These are phyloP conservation scores for Pseudanteris insignis DNA, from an alignment of 2,888 invertebrate species.

Conservation along the genomic window DNA sequence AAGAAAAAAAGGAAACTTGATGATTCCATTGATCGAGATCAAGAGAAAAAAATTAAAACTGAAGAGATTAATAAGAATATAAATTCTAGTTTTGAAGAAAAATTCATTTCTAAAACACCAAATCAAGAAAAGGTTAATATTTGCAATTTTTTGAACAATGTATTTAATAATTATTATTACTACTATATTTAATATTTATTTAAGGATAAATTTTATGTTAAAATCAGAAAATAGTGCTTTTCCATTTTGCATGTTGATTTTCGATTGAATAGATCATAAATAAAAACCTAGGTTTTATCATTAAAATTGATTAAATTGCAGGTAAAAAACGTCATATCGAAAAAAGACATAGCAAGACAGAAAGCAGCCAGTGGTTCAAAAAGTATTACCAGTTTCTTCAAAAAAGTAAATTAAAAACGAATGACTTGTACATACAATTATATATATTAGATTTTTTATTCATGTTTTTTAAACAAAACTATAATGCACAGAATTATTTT, in stretches of 20 bases:
- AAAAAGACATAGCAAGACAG: constrained; percentile 79
- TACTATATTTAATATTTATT: background rate
- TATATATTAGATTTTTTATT: no score
- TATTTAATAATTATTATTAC: background rate
- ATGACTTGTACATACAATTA: no score
- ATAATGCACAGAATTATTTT: no score
- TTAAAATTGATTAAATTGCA: no score
- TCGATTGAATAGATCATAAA: no score
- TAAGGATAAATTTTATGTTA: no score
- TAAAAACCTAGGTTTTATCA: no score
- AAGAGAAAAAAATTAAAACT: constrained; percentile 63
- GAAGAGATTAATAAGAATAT: background rate
- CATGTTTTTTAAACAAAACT: no score
- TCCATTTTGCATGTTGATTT: no score
- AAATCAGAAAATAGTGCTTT: no score
- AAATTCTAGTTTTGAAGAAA: background rate
- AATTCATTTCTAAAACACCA: background rate
- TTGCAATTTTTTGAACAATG: background rate
- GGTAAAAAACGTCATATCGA: no score
- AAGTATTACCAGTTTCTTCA: constrained; percentile 82
- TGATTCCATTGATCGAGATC: constrained; percentile 56
- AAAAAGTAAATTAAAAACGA: constrained; percentile 68
- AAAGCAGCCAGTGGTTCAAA: constrained; percentile 84
- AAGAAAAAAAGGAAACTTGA: constrained; percentile 60
- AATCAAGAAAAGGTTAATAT: constrained; percentile 9